Base-by-base conservation (phyloP, 2,797 vertebrate genomes). In the Labeo calbasu region DNA sequence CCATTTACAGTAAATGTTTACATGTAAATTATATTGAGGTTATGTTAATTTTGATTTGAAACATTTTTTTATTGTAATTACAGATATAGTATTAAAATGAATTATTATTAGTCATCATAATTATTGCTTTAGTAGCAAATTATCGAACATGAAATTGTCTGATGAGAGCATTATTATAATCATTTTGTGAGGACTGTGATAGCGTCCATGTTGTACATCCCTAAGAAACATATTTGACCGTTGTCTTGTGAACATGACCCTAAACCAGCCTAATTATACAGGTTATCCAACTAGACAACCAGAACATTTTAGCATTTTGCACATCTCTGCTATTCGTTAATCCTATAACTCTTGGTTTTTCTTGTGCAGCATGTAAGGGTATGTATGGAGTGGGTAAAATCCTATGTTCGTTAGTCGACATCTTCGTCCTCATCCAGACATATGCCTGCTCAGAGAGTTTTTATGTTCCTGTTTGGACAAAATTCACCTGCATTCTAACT, bases 311-410 rank as follows among this genome's bases (percentile, higher is more conserved):
- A 23, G 6, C 32, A 2, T 21, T 68, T 55, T 83, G 19, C 61
- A 69, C 63, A 48, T 70, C 19, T 78, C n/a, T 77, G 17, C 32
- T 51, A 2, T 77, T 69, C 78, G 51, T 59, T 77, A 83, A 68
- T 82, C 17, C 87, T 87, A 19, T 87, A 88, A 88, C 80, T 83
- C 83, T 91, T 94, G 92, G 85, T 93, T 93, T 93, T 87, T 88
- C 89, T 87, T 91, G 88, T 92, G 92, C 95, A 95, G 95, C 95
- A 94, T 88, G 89, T 95, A 91, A 93, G 94, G 95, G 95, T 96
- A 95, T 57, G 94, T 95, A 95, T 90, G 87, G 87, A 86, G 40
- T 76, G 84, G 87, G 21, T 85, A 78, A 77, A 51, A 72, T 72
- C n/a, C 28, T 57, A 79, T 82, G 79, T 73, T 85, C 79, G 89